These are phyloP conservation scores for Sinopyrophorus schimmeli DNA, from an alignment of 2,888 invertebrate genomes.

Conservation along the genomic window DNA sequence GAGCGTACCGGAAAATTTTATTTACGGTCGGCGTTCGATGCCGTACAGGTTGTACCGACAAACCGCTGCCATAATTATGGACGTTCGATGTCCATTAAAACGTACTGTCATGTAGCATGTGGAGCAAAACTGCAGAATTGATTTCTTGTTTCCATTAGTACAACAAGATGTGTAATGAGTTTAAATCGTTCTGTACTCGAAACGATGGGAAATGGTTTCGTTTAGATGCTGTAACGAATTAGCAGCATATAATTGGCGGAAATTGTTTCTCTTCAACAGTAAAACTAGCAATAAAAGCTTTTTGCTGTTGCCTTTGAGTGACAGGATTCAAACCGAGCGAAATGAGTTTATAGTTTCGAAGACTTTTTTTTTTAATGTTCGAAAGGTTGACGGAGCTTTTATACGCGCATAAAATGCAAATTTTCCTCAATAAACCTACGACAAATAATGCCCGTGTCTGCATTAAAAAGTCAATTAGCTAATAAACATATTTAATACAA, in stretches of 20 bases:
- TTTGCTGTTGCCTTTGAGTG: slow-evolving; percentile 5
- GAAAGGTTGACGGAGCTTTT: not conserved
- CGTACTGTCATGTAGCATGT: slow-evolving; percentile 19
- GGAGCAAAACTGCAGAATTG: slow-evolving; percentile 22
- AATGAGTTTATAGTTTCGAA: slow-evolving; percentile 5
- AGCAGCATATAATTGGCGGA: slow-evolving; percentile 24
- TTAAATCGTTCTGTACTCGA: slow-evolving; percentile 19
- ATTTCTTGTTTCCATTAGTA: slow-evolving; percentile 22
- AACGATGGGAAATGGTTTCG: slow-evolving; percentile 23
- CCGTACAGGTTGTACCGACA: slow-evolving; percentile 9
- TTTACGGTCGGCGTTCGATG: slow-evolving; percentile 9
- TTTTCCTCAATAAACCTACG: no score
- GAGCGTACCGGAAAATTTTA: no score
- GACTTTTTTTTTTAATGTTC: not conserved
- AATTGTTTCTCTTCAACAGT: slow-evolving; percentile 23
- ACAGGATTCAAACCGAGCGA: slow-evolving; percentile 1
- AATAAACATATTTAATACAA: no score
- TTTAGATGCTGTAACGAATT: slow-evolving; percentile 23
- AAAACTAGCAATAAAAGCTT: slow-evolving; percentile 17
- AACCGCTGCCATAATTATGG: slow-evolving; percentile 13
- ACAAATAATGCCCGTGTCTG: no score
- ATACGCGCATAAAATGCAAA: not conserved
- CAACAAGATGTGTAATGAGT: slow-evolving; percentile 22
- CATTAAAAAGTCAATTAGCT: no score
- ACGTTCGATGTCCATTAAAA: slow-evolving; percentile 20